Evolutionary conservation across 2,888 invertebrate species (phyloP).

Genomic region (Tiliacea aurago): DNA sequence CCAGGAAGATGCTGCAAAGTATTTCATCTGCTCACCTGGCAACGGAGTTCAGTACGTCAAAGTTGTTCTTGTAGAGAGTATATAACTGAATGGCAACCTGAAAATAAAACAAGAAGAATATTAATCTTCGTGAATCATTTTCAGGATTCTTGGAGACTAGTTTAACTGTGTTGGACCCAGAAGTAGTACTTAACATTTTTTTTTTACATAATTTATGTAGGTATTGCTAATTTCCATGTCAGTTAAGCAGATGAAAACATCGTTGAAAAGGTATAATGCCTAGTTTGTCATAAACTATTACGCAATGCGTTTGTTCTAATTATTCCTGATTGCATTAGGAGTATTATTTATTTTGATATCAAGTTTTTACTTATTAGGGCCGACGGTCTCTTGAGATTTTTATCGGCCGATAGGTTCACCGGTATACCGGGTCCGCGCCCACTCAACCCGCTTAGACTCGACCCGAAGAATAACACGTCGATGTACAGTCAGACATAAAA

Average conservation of each 20-base stretch:
- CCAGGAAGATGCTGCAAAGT: neutral
- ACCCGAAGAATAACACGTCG: too few relatives aligned
- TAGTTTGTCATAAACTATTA: neutral
- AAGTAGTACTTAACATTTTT: neutral
- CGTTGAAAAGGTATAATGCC: neutral
- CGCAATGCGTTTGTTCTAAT: neutral
- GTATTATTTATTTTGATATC: neutral
- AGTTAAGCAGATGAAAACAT: neutral
- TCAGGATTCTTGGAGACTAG: constrained; percentile 39
- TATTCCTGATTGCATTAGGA: neutral
- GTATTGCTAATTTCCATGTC: neutral
- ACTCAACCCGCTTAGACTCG: too few relatives aligned
- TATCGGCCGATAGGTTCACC: too few relatives aligned
- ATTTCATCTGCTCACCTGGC: constrained; percentile 40
- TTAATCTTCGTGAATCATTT: constrained; percentile 52
- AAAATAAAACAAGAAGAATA: constrained; percentile 57
- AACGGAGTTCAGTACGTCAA: constrained; percentile 9
- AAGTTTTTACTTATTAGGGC: neutral
- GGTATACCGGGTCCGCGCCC: too few relatives aligned
- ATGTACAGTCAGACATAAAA: too few relatives aligned
- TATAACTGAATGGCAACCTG: constrained; percentile 39
- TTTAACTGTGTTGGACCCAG: neutral
- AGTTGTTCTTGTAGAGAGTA: constrained; percentile 25
- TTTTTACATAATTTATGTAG: neutral
- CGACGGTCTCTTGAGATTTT: neutral